A percentile compares a stretch with the other conserved stretches of the same genome.
These are phyloP conservation scores for Dorcus parallelipipedus DNA, from an alignment of 2,888 invertebrate genomes.

Conservation along the genomic window DNA sequence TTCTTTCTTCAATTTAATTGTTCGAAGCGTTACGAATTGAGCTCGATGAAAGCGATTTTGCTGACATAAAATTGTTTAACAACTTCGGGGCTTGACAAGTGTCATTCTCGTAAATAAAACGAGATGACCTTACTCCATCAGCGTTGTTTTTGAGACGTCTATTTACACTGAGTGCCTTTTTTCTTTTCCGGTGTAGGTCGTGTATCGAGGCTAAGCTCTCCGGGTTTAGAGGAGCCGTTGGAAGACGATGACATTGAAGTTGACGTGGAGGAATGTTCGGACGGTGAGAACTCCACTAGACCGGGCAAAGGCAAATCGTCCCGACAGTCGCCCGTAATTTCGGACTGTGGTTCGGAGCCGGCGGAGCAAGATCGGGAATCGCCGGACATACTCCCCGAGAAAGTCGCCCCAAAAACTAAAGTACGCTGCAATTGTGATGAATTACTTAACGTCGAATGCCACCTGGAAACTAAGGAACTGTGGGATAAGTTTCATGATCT, in stretches of 20 bases:
- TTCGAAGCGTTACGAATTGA: too few species aligned
- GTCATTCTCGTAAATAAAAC: background rate
- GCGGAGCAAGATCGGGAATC: conserved; percentile 44
- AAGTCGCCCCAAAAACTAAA: conserved; percentile 41
- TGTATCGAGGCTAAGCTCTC: conserved; percentile 44
- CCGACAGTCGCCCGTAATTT: conserved; percentile 41
- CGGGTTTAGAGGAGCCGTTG: conserved; percentile 49
- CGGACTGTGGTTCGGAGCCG: conserved; percentile 46
- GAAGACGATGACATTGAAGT: conserved; percentile 56
- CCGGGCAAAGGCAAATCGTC: conserved; percentile 30
- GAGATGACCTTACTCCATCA: background rate
- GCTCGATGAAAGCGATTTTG: too few species aligned
- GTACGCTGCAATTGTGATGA: conserved; percentile 64
- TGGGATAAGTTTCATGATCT: conserved; percentile 79
- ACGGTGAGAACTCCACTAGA: conserved; percentile 50
- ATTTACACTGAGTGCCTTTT: background rate
- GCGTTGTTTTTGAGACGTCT: background rate
- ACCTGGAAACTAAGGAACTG: conserved; percentile 75
- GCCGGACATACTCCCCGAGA: conserved; percentile 42
- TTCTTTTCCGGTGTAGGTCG: conserved; percentile 22
- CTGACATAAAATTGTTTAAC: too few species aligned
- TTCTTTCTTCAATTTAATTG: too few species aligned
- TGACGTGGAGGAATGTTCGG: conserved; percentile 60
- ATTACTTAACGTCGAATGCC: conserved; percentile 63
- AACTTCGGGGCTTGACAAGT: too few species aligned